Percentiles rank a stretch among this genome's conserved stretches.
Evolutionary conservation across 2,888 invertebrate genomes (phyloP).

Genomic region (Aphelenchoides bicaudatus): DNA sequence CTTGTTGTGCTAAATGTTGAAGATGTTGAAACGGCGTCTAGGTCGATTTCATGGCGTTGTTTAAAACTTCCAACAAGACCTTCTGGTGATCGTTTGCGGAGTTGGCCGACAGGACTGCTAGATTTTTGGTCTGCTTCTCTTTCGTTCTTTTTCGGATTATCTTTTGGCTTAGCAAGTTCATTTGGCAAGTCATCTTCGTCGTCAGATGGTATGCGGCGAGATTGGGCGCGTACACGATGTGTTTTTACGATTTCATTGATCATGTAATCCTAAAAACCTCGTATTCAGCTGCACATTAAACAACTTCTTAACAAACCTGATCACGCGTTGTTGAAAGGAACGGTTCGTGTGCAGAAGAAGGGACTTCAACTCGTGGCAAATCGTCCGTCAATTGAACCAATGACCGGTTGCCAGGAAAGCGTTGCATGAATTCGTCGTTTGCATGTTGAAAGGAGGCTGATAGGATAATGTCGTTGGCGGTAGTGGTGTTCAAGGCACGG

Average conservation of each 20-base stretch:
- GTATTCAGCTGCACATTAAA: background rate
- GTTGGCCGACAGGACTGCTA: too few relatives aligned
- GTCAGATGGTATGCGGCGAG: background rate
- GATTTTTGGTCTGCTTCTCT: background rate
- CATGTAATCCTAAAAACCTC: constrained; percentile 31
- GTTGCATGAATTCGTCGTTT: background rate
- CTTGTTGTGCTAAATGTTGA: background rate
- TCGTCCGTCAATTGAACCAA: constrained; percentile 16
- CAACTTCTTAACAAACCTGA: constrained; percentile 29
- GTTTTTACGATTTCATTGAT: constrained; percentile 28
- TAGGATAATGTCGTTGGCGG: constrained; percentile 13
- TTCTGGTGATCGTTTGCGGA: too few relatives aligned
- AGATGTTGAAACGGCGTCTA: background rate
- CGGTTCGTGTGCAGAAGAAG: constrained; percentile 30
- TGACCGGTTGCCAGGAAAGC: background rate
- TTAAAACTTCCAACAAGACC: too few relatives aligned
- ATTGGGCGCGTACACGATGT: constrained; percentile 15
- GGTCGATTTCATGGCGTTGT: too few relatives aligned
- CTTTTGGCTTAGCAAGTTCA: too few relatives aligned
- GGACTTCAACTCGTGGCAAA: constrained; percentile 30
- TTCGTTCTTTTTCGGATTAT: too few relatives aligned
- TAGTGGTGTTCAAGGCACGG: constrained; percentile 8
- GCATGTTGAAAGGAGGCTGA: constrained; percentile 16
- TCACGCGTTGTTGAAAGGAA: constrained; percentile 29
- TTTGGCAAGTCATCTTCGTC: background rate